A percentile compares a stretch with the other conserved stretches of the same genome.
phyloP scores from a whole-genome alignment of 2,888 invertebrate genomes.

The Catocala sponsa region DNA sequence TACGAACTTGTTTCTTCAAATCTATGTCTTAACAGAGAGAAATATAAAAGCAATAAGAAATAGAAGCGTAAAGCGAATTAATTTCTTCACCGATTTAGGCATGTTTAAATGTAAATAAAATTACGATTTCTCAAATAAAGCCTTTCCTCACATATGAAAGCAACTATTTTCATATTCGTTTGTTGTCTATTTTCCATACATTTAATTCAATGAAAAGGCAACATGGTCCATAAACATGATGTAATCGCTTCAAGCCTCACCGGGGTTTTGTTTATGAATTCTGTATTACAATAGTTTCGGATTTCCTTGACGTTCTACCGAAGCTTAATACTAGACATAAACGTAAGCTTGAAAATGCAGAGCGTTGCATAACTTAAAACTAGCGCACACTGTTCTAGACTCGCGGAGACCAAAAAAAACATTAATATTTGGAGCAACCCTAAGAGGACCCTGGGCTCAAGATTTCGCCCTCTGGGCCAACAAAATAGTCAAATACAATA shows the following conservation, averaged over 20 bases:
- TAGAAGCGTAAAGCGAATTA: too few relatives aligned
- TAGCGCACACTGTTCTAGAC: too few relatives aligned
- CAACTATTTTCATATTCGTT: constrained; percentile 15
- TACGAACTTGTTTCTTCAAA: too few relatives aligned
- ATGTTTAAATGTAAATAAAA: too few relatives aligned
- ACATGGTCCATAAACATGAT: constrained; percentile 46
- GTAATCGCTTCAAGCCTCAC: constrained; percentile 45
- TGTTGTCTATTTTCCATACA: constrained; percentile 47
- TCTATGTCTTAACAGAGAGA: too few relatives aligned
- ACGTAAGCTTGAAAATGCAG: constrained; percentile 6
- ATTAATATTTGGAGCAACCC: too few relatives aligned
- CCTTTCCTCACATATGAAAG: background rate
- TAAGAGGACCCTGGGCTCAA: too few relatives aligned
- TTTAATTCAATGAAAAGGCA: constrained; percentile 54
- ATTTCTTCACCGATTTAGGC: too few relatives aligned
- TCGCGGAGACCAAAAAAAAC: too few relatives aligned
- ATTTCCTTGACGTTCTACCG: constrained; percentile 44
- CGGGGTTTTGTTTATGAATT: constrained; percentile 54
- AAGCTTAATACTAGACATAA: constrained; percentile 33
- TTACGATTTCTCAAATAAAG: background rate
- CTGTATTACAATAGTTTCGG: constrained; percentile 53
- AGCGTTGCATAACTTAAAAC: background rate
- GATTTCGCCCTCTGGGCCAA: too few relatives aligned
- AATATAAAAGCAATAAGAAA: too few relatives aligned
- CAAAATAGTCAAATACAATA: too few relatives aligned